A percentile compares a stretch with the other conserved stretches of the same genome.
Evolutionary conservation across 2,888 invertebrate species (phyloP).

Genomic region (Leptinotarsa tumamoca): DNA sequence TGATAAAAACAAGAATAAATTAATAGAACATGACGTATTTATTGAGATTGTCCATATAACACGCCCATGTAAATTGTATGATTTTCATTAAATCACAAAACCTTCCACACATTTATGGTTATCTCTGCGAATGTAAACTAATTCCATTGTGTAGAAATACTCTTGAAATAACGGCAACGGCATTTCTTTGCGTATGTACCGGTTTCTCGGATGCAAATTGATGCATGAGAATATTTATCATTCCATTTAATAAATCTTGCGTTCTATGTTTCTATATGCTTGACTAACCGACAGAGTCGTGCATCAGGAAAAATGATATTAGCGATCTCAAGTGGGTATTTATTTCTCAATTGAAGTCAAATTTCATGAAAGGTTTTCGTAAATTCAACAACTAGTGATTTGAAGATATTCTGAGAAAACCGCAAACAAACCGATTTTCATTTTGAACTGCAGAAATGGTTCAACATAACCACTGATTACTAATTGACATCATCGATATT

Average conservation of each 20-base stretch:
- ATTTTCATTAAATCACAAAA: neutral
- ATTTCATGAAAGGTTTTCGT: too few species aligned
- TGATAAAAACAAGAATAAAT: too few species aligned
- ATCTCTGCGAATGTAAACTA: neutral
- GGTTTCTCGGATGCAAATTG: constrained; percentile 23
- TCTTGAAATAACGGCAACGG: constrained; percentile 21
- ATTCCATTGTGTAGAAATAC: neutral
- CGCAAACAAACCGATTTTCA: too few species aligned
- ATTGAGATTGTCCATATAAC: too few species aligned
- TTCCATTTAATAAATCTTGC: constrained; percentile 1
- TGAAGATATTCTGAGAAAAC: too few species aligned
- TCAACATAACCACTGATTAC: too few species aligned
- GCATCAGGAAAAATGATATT: neutral
- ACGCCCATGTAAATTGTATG: too few species aligned
- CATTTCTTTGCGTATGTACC: constrained; percentile 25
- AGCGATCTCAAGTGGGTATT: neutral
- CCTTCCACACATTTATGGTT: constrained; percentile 3
- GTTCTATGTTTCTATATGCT: neutral
- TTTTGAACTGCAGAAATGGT: too few species aligned
- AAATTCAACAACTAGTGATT: too few species aligned
- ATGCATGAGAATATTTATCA: constrained; percentile 26
- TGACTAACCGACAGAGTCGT: neutral
- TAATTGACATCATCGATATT: too few species aligned
- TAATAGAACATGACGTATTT: too few species aligned
- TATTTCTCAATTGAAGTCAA: neutral